Evolutionary conservation across 2,888 invertebrate species (phyloP).

Genomic region (Drosophila multiciliata): DNA sequence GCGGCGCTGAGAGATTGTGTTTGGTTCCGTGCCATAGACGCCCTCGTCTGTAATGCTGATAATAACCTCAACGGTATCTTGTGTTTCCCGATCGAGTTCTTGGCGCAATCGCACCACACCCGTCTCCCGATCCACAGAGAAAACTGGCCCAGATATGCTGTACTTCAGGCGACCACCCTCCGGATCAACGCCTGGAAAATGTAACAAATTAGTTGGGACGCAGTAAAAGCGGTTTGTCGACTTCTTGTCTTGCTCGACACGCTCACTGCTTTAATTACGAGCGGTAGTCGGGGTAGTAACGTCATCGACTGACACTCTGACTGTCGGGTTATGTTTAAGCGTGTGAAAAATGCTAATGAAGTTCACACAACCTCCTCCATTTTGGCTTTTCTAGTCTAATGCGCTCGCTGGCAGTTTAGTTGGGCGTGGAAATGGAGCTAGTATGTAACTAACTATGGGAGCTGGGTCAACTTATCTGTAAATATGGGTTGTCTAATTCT

Average conservation of each 20-base stretch:
- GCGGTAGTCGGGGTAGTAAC: slow-evolving; percentile 39
- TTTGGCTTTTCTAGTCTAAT: slow-evolving; percentile 54
- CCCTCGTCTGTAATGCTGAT: slow-evolving; percentile 93
- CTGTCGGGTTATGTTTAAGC: slow-evolving; percentile 59
- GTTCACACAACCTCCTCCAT: slow-evolving; percentile 80
- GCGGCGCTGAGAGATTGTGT: slow-evolving; percentile 91
- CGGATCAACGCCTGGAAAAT: slow-evolving; percentile 88
- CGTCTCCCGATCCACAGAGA: slow-evolving; percentile 90
- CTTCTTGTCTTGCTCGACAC: slow-evolving; percentile 59
- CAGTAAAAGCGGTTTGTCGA: slow-evolving; percentile 63
- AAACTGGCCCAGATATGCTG: slow-evolving; percentile 92
- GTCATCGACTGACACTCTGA: slow-evolving; percentile 60
- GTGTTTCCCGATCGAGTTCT: slow-evolving; percentile 89
- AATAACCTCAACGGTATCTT: slow-evolving; percentile 90
- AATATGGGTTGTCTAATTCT: slow-evolving; percentile 28
- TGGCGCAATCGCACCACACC: slow-evolving; percentile 91
- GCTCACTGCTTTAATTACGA: slow-evolving; percentile 74
- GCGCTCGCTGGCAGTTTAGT: slow-evolving; percentile 51
- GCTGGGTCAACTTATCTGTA: slow-evolving; percentile 44
- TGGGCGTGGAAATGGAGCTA: slow-evolving; percentile 64
- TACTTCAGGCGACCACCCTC: slow-evolving; percentile 90
- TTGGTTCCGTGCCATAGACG: slow-evolving; percentile 89
- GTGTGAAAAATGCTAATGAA: slow-evolving; percentile 82
- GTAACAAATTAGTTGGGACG: slow-evolving; percentile 50
- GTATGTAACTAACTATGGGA: slow-evolving; percentile 37